A percentile compares a stretch with the other conserved stretches of the same genome.
Evolutionary conservation across 1,140 invertebrate genomes (phyloP).

Genomic region (Polyergus mexicanus): DNA sequence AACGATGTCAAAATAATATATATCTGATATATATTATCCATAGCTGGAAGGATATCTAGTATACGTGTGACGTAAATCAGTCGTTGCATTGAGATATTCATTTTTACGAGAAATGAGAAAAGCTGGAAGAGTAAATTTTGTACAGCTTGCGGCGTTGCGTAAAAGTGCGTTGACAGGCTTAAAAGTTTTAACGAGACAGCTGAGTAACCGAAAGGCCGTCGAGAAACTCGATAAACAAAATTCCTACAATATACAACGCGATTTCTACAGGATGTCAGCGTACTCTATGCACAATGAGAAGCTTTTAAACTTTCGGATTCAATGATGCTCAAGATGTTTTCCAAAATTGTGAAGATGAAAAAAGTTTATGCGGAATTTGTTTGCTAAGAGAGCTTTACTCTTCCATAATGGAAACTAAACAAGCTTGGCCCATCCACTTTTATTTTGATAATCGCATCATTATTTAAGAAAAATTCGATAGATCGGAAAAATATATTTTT

Average conservation of each 20-base stretch:
- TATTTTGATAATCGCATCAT: constrained; percentile 35
- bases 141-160: not conserved
- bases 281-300: constrained; percentile 20
- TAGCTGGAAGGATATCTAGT: not conserved
- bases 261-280: constrained; percentile 20
- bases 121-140: not conserved
- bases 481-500: not conserved
- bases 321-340: constrained; percentile 30
- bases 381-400: not conserved
- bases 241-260: constrained; percentile 2
- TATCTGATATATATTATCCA: not conserved
- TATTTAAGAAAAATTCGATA: not conserved
- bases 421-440: not conserved
- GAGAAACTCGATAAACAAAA: constrained; percentile 50
- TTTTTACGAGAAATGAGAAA: not conserved
- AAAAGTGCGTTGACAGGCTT: constrained; percentile 23
- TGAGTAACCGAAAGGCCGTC: constrained; percentile 40
- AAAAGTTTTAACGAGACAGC: constrained; percentile 43
- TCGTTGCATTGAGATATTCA: not conserved
- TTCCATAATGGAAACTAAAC: constrained; percentile 37
- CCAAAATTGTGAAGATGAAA: constrained; percentile 36
- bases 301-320: constrained; percentile 50
- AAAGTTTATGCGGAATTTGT: not conserved
- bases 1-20: not conserved
- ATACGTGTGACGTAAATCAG: not conserved